phyloP scores from a whole-genome alignment of 2,113 vertebrate genomes.

The Myiozetetes cayanensis region DNA sequence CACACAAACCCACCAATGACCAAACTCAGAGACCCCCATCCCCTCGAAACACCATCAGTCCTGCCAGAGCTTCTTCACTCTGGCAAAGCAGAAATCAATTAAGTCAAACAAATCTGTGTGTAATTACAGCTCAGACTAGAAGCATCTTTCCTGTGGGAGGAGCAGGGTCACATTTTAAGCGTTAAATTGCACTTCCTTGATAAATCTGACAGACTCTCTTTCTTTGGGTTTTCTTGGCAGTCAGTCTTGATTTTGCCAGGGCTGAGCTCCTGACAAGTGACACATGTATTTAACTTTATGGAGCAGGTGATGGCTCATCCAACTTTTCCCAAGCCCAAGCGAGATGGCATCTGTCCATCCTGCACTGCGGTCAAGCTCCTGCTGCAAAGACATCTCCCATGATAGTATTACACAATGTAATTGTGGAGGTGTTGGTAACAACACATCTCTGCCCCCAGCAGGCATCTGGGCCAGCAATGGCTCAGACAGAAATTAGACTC shows the following conservation, averaged over 20 bases:
- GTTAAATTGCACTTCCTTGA: neutral
- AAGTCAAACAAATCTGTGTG: neutral
- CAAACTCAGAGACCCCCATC: neutral
- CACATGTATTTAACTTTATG: rapidly evolving
- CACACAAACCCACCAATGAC: neutral
- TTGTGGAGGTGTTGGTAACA: neutral
- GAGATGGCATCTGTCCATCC: neutral
- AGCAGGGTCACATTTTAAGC: slow-evolving; percentile 23
- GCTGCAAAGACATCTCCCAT: rapidly evolving
- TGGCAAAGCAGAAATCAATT: neutral
- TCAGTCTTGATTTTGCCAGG: neutral
- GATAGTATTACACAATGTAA: neutral
- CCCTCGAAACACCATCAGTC: neutral
- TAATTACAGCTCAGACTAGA: slow-evolving; percentile 26
- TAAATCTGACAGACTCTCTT: neutral
- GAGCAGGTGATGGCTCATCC: neutral
- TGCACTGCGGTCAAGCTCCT: neutral
- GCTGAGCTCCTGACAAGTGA: neutral
- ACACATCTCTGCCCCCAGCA: neutral
- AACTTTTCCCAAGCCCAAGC: neutral
- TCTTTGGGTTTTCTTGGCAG: neutral
- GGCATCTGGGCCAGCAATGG: neutral
- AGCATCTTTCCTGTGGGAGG: slow-evolving; percentile 15
- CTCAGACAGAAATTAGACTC: neutral
- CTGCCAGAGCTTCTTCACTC: neutral